Evolutionary conservation across 2,888 invertebrate genomes (phyloP).

Genomic region (Drosophila borborema): DNA sequence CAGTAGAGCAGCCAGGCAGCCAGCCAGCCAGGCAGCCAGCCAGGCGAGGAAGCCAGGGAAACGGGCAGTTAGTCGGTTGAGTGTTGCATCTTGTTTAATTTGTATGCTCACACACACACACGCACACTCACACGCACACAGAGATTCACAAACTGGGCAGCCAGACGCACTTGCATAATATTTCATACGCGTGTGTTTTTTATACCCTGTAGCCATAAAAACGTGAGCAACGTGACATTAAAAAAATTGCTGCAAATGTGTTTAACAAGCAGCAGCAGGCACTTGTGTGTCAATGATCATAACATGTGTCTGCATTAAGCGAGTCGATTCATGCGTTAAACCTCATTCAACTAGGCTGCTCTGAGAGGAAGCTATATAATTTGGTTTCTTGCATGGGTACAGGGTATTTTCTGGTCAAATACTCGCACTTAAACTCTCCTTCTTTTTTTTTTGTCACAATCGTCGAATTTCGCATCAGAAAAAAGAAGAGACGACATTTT

Average conservation of each 20-base stretch:
- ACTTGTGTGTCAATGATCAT: constrained; percentile 13
- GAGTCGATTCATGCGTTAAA: not conserved
- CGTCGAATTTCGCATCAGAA: constrained; percentile 26
- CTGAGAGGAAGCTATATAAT: not conserved
- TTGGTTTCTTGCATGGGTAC: not conserved
- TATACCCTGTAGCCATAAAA: constrained; percentile 40
- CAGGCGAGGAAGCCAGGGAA: constrained; percentile 16
- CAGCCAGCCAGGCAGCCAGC: constrained; percentile 2
- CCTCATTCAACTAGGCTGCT: not conserved
- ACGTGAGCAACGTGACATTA: not conserved
- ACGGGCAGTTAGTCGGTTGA: constrained; percentile 55
- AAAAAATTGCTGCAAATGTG: constrained; percentile 11
- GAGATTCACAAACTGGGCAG: constrained; percentile 34
- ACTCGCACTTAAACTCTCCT: not conserved
- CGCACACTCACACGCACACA: constrained; percentile 22
- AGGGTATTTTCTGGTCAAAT: constrained; percentile 13
- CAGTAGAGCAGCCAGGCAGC: constrained; percentile 8
- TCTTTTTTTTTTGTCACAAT: constrained; percentile 23
- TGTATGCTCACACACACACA: constrained; percentile 53
- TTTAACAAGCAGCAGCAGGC: constrained; percentile 15
- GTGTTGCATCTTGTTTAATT: constrained; percentile 78
- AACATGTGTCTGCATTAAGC: constrained; percentile 5
- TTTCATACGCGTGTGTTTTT: constrained; percentile 50
- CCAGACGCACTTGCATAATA: constrained; percentile 65
- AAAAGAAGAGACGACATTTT: constrained; percentile 52